A percentile compares a stretch with the other conserved stretches of the same genome.
These are phyloP conservation scores for Epinephelus cyanopodus DNA, from an alignment of 2,113 vertebrate genomes.

Conservation along the genomic window DNA sequence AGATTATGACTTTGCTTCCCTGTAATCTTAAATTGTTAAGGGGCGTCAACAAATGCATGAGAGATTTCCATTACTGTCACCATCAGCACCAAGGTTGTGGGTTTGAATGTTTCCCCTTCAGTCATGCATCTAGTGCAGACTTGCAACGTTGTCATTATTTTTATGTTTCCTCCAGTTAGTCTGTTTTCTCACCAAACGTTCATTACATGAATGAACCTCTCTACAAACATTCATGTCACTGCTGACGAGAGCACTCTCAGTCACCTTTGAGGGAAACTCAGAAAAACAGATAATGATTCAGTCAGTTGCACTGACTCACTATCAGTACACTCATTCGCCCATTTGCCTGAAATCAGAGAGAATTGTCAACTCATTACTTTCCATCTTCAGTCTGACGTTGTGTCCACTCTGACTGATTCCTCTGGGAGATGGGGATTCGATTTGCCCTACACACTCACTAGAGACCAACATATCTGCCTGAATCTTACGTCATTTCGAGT, in stretches of 20 bases:
- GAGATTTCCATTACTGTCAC: background rate
- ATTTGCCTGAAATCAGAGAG: too few relatives aligned
- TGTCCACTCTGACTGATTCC: too few relatives aligned
- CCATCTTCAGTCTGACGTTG: too few relatives aligned
- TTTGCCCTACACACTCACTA: too few relatives aligned
- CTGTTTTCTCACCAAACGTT: background rate
- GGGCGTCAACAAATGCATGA: background rate
- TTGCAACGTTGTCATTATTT: background rate
- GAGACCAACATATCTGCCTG: too few relatives aligned
- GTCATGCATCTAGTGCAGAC: background rate
- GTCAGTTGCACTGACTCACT: background rate
- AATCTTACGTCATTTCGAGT: too few relatives aligned
- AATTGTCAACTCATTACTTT: too few relatives aligned
- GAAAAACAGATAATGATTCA: background rate
- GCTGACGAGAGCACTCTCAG: too few relatives aligned
- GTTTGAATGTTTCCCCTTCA: background rate
- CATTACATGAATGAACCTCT: background rate
- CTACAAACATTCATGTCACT: background rate
- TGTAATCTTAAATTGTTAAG: conserved; percentile 3
- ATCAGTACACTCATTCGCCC: background rate
- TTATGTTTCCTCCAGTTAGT: background rate
- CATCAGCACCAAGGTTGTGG: background rate
- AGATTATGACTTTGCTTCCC: too few relatives aligned
- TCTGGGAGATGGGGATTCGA: too few relatives aligned
- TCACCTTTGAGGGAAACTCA: background rate